Percentiles rank a stretch among this genome's conserved stretches.
Evolutionary conservation across 2,888 invertebrate species (phyloP).

Genomic region (Acronicta leporina): DNA sequence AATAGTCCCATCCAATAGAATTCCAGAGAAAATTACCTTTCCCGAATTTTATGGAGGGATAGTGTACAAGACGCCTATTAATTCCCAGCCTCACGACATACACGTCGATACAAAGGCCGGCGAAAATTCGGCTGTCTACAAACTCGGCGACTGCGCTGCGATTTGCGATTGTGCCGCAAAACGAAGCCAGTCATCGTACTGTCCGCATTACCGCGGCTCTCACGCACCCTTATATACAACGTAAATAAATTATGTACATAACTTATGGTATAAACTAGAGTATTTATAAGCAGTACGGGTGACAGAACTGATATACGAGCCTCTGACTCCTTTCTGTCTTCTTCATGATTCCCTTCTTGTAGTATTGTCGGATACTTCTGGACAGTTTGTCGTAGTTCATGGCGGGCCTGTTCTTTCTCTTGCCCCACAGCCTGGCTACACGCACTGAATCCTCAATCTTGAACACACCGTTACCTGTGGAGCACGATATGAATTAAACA

Average conservation of each 20-base stretch:
- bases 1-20: constrained; percentile 81
- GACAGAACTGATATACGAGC: constrained; percentile 99
- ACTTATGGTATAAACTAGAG: constrained; percentile 60
- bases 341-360: constrained; percentile 99
- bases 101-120: constrained; percentile 58
- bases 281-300: constrained; percentile 95
- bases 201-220: constrained; percentile 87
- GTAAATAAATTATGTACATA: constrained; percentile 70
- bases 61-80: constrained; percentile 71
- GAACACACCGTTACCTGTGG: constrained; percentile 95
- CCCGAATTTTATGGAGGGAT: constrained; percentile 86
- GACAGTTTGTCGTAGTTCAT: constrained; percentile 99
- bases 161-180: constrained; percentile 76
- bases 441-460: constrained; percentile 99
- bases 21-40: constrained; percentile 89
- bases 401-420: constrained; percentile 98
- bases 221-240: constrained; percentile 73
- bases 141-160: constrained; percentile 71
- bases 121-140: constrained; percentile 71
- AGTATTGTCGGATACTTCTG: constrained; percentile 99
- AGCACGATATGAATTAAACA: constrained; percentile 77
- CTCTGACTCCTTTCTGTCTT: constrained; percentile 99
- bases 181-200: constrained; percentile 72
- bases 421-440: constrained; percentile 99
- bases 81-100: constrained; percentile 63